These are phyloP conservation scores for Ochropacha duplaris DNA, from an alignment of 2,888 invertebrate species.

Conservation along the genomic window DNA sequence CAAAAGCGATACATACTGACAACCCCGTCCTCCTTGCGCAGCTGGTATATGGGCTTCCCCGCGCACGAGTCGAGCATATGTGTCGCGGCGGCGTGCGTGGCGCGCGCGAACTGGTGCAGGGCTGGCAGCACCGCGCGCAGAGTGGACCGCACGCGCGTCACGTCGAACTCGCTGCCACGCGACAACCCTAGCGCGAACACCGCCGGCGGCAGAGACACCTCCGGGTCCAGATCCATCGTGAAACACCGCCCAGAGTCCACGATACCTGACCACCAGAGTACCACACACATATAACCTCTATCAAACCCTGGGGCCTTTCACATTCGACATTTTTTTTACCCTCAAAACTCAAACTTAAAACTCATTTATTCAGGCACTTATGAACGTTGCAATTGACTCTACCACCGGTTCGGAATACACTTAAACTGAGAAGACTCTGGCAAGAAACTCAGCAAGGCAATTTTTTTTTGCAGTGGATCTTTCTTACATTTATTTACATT, in stretches of 20 bases:
- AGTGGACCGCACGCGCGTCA: constrained; percentile 86
- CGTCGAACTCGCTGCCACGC: constrained; percentile 91
- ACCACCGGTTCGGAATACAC: too few species aligned
- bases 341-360: too few species aligned
- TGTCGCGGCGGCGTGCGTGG: constrained; percentile 8
- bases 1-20: constrained; percentile 79
- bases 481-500: too few species aligned
- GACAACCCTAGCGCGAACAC: constrained; percentile 82
- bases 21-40: constrained; percentile 84
- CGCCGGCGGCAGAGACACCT: constrained; percentile 88
- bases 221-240: constrained; percentile 93
- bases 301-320: too few species aligned
- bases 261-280: constrained; percentile 85
- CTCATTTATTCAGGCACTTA: too few species aligned
- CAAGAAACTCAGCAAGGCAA: too few species aligned
- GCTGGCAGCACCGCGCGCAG: constrained; percentile 86
- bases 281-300: too few species aligned
- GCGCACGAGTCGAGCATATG: constrained; percentile 8
- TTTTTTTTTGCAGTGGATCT: too few species aligned
- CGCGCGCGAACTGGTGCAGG: constrained; percentile 9
- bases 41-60: constrained; percentile 87
- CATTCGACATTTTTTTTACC: too few species aligned
- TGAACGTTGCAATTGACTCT: too few species aligned
- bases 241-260: constrained; percentile 94
- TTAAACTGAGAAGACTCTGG: too few species aligned